Conservation (phyloP, 2,888 invertebrate species). For the Lepidochitona cinerea region DNA sequence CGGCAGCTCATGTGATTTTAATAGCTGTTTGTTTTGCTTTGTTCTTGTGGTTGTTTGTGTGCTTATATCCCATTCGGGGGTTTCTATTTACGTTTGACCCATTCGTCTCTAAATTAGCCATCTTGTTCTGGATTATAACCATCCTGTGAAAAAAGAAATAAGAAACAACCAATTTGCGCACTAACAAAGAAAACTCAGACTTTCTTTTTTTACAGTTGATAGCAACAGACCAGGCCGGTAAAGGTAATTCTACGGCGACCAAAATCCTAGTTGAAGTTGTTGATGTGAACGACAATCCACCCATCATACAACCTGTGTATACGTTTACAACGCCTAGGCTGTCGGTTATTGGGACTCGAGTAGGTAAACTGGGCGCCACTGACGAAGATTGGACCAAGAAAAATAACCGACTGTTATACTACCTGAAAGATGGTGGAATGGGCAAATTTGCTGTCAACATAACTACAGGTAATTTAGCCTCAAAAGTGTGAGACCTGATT, state of each 20-base stretch:
- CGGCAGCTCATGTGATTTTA: too few relatives aligned
- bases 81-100: too few relatives aligned
- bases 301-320: conserved; percentile 12
- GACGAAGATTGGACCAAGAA: conserved; percentile 18
- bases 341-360: conserved; percentile 2
- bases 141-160: too few relatives aligned
- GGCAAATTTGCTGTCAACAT: conserved; percentile 24
- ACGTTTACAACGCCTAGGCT: conserved; percentile 12
- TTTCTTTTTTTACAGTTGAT: conserved; percentile 17
- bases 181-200: too few relatives aligned
- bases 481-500: too few relatives aligned
- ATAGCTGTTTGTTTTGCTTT: too few relatives aligned
- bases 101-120: too few relatives aligned
- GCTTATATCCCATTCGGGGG: too few relatives aligned
- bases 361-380: conserved; percentile 11
- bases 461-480: neutral
- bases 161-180: too few relatives aligned
- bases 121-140: too few relatives aligned
- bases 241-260: conserved; percentile 19
- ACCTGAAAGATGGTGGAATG: conserved; percentile 11
- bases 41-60: too few relatives aligned
- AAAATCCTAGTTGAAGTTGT: conserved; percentile 21
- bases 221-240: conserved; percentile 32
- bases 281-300: conserved; percentile 33
- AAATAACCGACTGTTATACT: conserved; percentile 20